A percentile compares a stretch with the other conserved stretches of the same genome.
phyloP scores from a whole-genome alignment of 2,113 vertebrate species.

The Rhinoptilus africanus region DNA sequence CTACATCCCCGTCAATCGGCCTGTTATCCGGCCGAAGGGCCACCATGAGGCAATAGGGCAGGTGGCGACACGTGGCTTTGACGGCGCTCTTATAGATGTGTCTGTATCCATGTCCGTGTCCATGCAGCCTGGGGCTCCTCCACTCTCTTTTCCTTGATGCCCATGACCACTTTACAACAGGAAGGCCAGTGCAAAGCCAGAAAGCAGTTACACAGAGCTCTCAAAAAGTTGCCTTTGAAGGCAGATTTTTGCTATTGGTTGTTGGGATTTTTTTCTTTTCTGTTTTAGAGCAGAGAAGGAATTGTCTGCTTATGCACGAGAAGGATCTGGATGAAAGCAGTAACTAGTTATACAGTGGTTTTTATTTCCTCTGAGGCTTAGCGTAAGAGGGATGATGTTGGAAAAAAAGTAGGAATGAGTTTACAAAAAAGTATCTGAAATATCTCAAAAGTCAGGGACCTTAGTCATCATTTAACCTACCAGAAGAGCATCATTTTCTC shows the following conservation, averaged over 20 bases:
- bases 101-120: neutral
- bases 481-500: neutral
- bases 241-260: neutral
- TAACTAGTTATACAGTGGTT: neutral
- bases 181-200: neutral
- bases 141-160: neutral
- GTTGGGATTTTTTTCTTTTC: neutral
- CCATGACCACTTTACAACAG: neutral
- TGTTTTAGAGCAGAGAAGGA: neutral
- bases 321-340: neutral
- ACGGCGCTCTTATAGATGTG: neutral
- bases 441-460: neutral
- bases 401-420: neutral
- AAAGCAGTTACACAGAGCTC: neutral
- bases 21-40: neutral
- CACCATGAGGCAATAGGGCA: neutral
- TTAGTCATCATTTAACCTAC: neutral
- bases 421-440: neutral
- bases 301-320: neutral
- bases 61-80: neutral
- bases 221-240: neutral
- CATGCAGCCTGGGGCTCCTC: neutral
- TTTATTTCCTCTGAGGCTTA: neutral
- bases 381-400: neutral
- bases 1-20: fast-evolving